A percentile compares a stretch with the other conserved stretches of the same genome.
Evolutionary conservation across 2,797 vertebrate genomes (phyloP).

Genomic region (Euthynnus affinis): DNA sequence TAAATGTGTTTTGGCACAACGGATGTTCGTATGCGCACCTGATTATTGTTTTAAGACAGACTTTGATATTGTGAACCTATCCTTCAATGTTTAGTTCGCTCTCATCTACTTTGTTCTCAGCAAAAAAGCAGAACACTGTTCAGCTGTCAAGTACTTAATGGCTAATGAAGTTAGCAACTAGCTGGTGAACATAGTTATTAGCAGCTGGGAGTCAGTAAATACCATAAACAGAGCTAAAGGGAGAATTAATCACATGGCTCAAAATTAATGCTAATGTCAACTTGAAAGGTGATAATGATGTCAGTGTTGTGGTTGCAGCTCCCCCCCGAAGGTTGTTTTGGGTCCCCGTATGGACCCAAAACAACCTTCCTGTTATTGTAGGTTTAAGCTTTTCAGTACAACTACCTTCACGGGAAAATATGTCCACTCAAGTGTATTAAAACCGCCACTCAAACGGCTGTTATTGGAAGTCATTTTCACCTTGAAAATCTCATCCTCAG

Average conservation of each 20-base stretch:
- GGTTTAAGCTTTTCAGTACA: neutral
- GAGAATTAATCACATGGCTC: neutral
- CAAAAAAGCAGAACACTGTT: no score
- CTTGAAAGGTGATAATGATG: neutral
- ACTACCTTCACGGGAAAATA: neutral
- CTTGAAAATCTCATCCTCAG: conserved; percentile 18
- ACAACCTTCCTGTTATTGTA: neutral
- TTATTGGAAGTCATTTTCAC: neutral
- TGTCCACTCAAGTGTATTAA: neutral
- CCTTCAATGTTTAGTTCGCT: neutral
- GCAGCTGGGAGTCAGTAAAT: neutral
- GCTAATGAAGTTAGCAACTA: neutral
- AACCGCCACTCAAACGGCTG: neutral
- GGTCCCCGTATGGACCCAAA: conserved; percentile 2
- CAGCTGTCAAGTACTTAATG: no score
- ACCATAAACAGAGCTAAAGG: neutral
- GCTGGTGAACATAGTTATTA: neutral
- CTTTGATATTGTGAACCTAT: no score
- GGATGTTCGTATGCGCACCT: no score
- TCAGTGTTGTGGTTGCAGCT: neutral
- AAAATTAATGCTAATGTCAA: neutral
- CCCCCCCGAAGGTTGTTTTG: no score
- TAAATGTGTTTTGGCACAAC: no score
- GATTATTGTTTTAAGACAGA: no score
- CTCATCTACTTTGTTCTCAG: neutral